phyloP scores from a whole-genome alignment of 2,888 invertebrate species.

The Halocaridina rubra region DNA sequence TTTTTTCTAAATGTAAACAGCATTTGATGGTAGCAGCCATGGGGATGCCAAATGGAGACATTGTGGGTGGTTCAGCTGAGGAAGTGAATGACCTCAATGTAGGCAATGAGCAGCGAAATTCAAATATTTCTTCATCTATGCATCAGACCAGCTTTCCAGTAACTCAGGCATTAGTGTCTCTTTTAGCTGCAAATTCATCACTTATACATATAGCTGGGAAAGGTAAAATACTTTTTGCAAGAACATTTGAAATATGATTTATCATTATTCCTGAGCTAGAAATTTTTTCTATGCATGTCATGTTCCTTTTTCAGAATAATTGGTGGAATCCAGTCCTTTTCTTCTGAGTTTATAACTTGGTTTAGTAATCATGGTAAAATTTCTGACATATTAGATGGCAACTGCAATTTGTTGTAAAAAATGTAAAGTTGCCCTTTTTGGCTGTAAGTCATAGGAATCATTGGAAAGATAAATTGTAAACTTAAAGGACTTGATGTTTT shows the following conservation, averaged over 20 bases:
- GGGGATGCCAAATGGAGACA: slow-evolving; percentile 66
- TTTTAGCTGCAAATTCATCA: slow-evolving; percentile 68
- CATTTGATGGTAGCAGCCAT: slow-evolving; percentile 71
- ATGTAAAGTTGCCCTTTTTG: too few relatives aligned
- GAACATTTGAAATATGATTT: too few relatives aligned
- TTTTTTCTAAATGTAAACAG: slow-evolving; percentile 65
- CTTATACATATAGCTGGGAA: slow-evolving; percentile 45
- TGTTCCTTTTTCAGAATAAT: too few relatives aligned
- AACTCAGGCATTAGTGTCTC: slow-evolving; percentile 74
- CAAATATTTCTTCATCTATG: neutral
- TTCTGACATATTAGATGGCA: too few relatives aligned
- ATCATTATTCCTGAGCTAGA: too few relatives aligned
- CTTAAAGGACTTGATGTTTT: too few relatives aligned
- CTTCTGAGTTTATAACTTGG: too few relatives aligned
- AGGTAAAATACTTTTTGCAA: slow-evolving; percentile 22
- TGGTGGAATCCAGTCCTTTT: too few relatives aligned
- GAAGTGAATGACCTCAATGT: slow-evolving; percentile 63
- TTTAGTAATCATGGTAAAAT: too few relatives aligned
- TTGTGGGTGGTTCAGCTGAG: slow-evolving; percentile 36
- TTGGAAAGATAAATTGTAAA: too few relatives aligned
- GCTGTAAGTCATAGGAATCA: too few relatives aligned
- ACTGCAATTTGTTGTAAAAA: too few relatives aligned
- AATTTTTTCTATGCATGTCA: neutral
- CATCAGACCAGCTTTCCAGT: slow-evolving; percentile 70
- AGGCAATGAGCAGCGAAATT: slow-evolving; percentile 7